Evolutionary conservation across 2,113 vertebrate species (phyloP), one percentile per base, ranked within the genome.

Genomic region (Paracanthobrama guichenoti): DNA sequence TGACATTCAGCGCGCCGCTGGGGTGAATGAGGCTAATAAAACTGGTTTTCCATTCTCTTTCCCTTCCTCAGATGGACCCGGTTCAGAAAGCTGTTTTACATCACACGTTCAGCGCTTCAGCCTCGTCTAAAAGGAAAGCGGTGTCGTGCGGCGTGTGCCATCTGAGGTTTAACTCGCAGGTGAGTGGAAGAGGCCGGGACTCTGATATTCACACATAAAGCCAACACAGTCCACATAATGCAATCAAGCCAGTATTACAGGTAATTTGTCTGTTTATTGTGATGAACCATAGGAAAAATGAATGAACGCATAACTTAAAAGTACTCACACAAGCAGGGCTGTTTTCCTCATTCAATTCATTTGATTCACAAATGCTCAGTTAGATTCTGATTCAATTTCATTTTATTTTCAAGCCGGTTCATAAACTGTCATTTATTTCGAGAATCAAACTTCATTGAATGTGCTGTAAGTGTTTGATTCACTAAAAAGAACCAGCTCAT

Each of bases 101-200:
- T 95, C 97, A 99, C 92, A 98, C 97, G 76, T 96, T 98, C 76
- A 95, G 97, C 87, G 95, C 96, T 92, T 93, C 95, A 88, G 93
- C 96, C 93, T 94, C 94, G 79, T 91, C 94, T 88, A 95, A 95
- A 94, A 96, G 96, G 95, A 99, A 95, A 93, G 96, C 97, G 90
- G 96, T 96, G 93, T 96, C 97, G 90, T 99, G 98, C 94, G 95
- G 95, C 89, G 96, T 97, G 89, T 99, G 97, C 93, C 96, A 97
- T 91, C 95, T 98, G 93, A 96, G 97, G 95, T 99, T 99, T 95
- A 99, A 99, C 95, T 99, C 98, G 9, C 97, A 99, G 96, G 98
- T 99, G 96, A 97, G 96, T 55, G 53, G 46, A 48, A 13, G 46
- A 48, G 46, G 39, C 18, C 18, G 3, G 22, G 18, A 42, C 31